Conservation (phyloP, 37 sponge, comb jelly and placozoan genomes). For the Eunapius fragilis region DNA sequence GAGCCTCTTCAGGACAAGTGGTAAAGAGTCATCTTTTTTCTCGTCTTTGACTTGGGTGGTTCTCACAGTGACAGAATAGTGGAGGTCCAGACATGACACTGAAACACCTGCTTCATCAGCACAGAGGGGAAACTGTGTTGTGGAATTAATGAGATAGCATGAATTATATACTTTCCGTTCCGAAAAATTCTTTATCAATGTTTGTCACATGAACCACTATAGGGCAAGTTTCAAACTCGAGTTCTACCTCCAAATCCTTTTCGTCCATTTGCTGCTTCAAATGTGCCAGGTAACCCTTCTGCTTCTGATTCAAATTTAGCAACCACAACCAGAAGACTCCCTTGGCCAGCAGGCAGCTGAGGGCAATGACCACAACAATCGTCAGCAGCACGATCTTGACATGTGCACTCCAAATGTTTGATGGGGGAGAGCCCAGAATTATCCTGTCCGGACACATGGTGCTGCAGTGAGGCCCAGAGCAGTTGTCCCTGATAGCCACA, state of each 20-base stretch:
- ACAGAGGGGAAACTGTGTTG: neutral
- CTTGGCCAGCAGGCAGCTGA: neutral
- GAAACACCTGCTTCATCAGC: neutral
- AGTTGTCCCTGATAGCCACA: neutral
- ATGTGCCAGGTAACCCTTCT: neutral
- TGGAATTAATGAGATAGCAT: neutral
- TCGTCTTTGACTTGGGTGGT: neutral
- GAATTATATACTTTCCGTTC: neutral
- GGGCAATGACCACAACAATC: neutral
- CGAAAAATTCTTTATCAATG: no score
- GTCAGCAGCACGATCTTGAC: neutral
- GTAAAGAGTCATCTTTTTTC: neutral
- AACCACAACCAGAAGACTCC: neutral
- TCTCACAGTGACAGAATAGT: neutral
- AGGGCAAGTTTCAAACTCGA: no score
- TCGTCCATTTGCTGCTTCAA: no score
- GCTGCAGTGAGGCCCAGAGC: constrained; percentile 37
- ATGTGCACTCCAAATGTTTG: neutral
- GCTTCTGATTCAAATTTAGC: neutral
- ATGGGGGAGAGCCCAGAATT: neutral
- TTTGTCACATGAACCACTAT: no score
- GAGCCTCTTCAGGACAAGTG: neutral
- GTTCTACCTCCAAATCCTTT: neutral
- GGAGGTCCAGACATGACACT: constrained; percentile 18
- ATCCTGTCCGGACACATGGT: constrained; percentile 39